Evolutionary conservation across 2,113 vertebrate species (phyloP).

Genomic region (Anthoscopus minutus): DNA sequence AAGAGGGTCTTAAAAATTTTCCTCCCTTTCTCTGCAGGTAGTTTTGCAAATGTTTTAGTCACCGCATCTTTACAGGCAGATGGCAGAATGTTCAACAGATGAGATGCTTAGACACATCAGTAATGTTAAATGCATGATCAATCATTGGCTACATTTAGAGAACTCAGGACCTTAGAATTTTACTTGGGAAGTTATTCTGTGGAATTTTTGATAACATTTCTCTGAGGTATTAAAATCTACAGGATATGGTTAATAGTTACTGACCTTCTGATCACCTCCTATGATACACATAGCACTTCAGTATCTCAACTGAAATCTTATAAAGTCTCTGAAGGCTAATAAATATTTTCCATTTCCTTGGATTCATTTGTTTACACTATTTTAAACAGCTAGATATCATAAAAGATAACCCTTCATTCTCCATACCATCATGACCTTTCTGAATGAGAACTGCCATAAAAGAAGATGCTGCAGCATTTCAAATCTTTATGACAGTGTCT

Average conservation of each 20-base stretch:
- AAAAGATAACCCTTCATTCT: slow-evolving; percentile 64
- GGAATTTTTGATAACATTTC: background rate
- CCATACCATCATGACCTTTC: slow-evolving; percentile 63
- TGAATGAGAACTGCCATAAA: slow-evolving; percentile 57
- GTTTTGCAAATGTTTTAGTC: background rate
- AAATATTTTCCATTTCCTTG: slow-evolving; percentile 51
- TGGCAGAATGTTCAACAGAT: background rate
- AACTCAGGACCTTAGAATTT: background rate
- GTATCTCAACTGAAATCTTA: slow-evolving; percentile 22
- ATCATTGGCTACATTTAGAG: background rate
- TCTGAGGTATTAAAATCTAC: background rate
- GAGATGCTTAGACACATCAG: background rate
- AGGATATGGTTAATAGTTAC: background rate
- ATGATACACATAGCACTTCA: background rate
- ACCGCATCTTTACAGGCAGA: background rate
- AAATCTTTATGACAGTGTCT: slow-evolving; percentile 61
- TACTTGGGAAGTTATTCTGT: background rate
- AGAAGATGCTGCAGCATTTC: slow-evolving; percentile 38
- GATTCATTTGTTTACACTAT: slow-evolving; percentile 71
- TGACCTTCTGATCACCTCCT: slow-evolving; percentile 8
- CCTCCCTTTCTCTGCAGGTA: background rate
- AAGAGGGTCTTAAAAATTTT: background rate
- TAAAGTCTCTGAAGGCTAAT: slow-evolving; percentile 44
- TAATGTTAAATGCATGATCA: background rate
- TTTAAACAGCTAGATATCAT: slow-evolving; percentile 64